Evolutionary conservation across 2,888 invertebrate genomes (phyloP), one percentile per base, ranked within the genome.

Genomic region (Phymatocera aterrima): DNA sequence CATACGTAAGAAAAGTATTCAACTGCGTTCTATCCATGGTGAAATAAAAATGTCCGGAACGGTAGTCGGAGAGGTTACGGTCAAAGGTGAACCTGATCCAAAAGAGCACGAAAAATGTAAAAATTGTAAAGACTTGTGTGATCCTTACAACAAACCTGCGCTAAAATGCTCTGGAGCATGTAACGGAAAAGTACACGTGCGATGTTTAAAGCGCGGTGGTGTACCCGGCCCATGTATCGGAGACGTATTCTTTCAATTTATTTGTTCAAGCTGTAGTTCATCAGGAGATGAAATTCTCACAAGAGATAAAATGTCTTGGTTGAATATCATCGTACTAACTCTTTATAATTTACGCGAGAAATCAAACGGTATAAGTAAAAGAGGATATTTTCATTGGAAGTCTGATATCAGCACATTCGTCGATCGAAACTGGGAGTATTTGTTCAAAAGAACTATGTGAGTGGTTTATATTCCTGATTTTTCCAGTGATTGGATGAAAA

Each of bases 331-430:
- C 4, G 92, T 95, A 40, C 87, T 97, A 80, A 93, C 95, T 0
- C 89, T 97, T n/a, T 95, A 96, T 86, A 96, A 97, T 90, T 91
- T 97, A 28, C 94, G 94, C 82, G 92, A 93, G 28, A 94, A 94
- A 83, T 94, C 94, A 0, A 93, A 94, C 12, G 95, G 95, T 0
- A 93, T 96, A 78, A 96, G 97, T 80, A 94, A 95, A 87, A 93
- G 94, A 87, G 97, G 97, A 1, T 97, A 94, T 90, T 97, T 96
- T 87, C 96, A 97, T 88, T 97, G 96, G 94, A 94, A 96, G 85
- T 95, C 95, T 3, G 96, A 97, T 87, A 95, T 97, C 70, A 95
- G 95, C 78, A 93, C 93, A 37, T 97, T 96, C 85, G 95, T 97
- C 79, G 95, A 96, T 82, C 94, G 94, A 85, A 93, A 96, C 87